Percentiles rank a stretch among this genome's conserved stretches.
Conservation (phyloP, 2,797 vertebrate genomes). For the Zenarchopterus dispar region DNA sequence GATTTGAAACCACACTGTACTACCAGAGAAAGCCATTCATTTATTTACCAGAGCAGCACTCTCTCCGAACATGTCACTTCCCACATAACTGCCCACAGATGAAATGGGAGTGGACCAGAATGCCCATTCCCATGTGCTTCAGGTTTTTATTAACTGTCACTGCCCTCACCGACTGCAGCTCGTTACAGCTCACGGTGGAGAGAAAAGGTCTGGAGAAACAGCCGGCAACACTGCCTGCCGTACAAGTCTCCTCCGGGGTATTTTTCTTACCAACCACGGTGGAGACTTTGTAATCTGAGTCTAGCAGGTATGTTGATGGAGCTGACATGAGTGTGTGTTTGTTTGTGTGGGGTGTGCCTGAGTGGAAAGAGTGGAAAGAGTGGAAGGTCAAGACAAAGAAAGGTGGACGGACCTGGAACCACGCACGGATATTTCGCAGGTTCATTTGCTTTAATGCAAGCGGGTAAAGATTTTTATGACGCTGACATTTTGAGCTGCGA, state of each 20-base stretch:
- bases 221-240: constrained; percentile 45
- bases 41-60: constrained; percentile 26
- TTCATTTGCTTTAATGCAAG: constrained; percentile 11
- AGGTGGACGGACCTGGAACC: constrained; percentile 6
- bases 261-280: constrained; percentile 53
- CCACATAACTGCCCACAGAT: constrained; percentile 18
- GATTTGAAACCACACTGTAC: constrained; percentile 1
- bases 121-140: constrained; percentile 48
- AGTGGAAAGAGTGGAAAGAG: constrained; percentile 31
- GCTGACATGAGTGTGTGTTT: constrained; percentile 22
- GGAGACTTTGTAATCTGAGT: constrained; percentile 73
- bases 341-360: constrained; percentile 13
- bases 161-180: constrained; percentile 57
- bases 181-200: constrained; percentile 51
- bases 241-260: constrained; percentile 58
- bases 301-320: constrained; percentile 65
- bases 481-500: too few species aligned
- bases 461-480: constrained; percentile 8
- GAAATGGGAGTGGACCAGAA: constrained; percentile 42
- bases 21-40: constrained; percentile 7
- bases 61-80: constrained; percentile 31
- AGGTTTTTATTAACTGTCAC: constrained; percentile 55
- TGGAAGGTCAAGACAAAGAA: constrained; percentile 31
- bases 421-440: neutral
- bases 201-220: constrained; percentile 49